phyloP scores from a whole-genome alignment of 2,888 invertebrate genomes.

The Monochamus alternatus region DNA sequence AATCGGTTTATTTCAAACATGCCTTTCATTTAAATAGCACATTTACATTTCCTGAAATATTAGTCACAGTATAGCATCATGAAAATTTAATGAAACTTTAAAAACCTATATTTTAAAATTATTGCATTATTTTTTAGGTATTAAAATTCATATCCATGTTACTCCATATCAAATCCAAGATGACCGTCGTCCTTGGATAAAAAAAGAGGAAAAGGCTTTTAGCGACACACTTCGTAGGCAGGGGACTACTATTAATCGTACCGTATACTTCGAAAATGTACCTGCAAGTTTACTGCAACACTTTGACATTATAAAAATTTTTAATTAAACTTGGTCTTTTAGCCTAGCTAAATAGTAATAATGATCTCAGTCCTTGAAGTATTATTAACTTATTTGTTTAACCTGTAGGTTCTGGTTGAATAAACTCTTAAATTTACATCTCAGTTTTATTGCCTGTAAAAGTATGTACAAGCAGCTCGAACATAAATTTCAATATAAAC shows the following conservation, averaged over 20 bases:
- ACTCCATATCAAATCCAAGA: slow-evolving; percentile 93
- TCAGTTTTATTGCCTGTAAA: not conserved
- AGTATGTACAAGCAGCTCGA: too few species aligned
- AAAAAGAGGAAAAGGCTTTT: slow-evolving; percentile 86
- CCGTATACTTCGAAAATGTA: slow-evolving; percentile 77
- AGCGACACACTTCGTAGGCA: slow-evolving; percentile 78
- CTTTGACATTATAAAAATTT: slow-evolving; percentile 77
- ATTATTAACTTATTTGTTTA: slow-evolving; percentile 18
- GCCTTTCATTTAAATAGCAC: too few species aligned
- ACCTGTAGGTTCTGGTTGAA: not conserved
- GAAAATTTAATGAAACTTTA: too few species aligned
- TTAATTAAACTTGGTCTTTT: slow-evolving; percentile 24
- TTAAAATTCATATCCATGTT: slow-evolving; percentile 85
- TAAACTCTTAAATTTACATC: not conserved
- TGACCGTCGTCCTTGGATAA: slow-evolving; percentile 87
- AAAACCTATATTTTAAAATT: too few species aligned
- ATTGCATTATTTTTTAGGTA: slow-evolving; percentile 70
- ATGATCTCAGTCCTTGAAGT: slow-evolving; percentile 21
- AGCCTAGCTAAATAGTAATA: not conserved
- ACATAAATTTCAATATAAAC: too few species aligned
- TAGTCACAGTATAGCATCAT: not conserved
- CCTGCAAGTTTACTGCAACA: slow-evolving; percentile 80
- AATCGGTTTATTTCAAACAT: too few species aligned
- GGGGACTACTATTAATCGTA: slow-evolving; percentile 78
- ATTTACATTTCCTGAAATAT: too few species aligned